Base-by-base conservation (phyloP, 1,140 invertebrate genomes). In the Drosophila watanabei region DNA sequence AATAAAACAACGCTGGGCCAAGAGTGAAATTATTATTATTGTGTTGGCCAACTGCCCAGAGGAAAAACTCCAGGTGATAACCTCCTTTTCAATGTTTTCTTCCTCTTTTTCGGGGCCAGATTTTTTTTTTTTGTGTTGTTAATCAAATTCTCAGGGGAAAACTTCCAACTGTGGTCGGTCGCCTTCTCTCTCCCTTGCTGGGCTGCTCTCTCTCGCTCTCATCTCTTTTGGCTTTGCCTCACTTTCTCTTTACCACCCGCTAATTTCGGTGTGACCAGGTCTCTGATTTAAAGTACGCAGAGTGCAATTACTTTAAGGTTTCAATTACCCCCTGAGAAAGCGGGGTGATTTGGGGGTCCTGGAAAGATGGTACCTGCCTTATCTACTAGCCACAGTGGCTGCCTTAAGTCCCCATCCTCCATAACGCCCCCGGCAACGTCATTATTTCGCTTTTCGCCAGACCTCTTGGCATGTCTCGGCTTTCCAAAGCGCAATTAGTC, bases 1-100 rank as follows among this genome's bases (percentile, higher is more conserved):
- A 88, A 88, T 88, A 88, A 79, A 84, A 75, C 65, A 57, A 71
- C 79, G 68, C 71, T 52, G 69, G 58, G 59, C 54, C 51, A 46
- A 63, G 49, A 60, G 37, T 39, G 58, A 73, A 49, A 46, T 51
- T 41, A 49, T 59, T 65, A 45, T 52, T 20, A 35, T 30, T 35
- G 8, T 48, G n/a, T 56, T 69, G 65, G 33, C 59, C 56, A 66
- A 59, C 33, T n/a, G 56, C 43, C 32, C 46, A 48, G 11, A 65
- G 37, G 37, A 66, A 66, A 65, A 63, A 79, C 70, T 75, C 41
- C 58, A 64, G 72, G 72, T 75, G 71, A 76, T 63, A 57, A 62
- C 33, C 63, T 68, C 39, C 24, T 33, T 56, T 69, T 46, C 5
- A 56, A 71, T 32, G 11, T 32, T n/a, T 30, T 30, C 20, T 30